Base-by-base conservation (phyloP, 1,140 invertebrate species). In the Pristionchus pacificus region DNA sequence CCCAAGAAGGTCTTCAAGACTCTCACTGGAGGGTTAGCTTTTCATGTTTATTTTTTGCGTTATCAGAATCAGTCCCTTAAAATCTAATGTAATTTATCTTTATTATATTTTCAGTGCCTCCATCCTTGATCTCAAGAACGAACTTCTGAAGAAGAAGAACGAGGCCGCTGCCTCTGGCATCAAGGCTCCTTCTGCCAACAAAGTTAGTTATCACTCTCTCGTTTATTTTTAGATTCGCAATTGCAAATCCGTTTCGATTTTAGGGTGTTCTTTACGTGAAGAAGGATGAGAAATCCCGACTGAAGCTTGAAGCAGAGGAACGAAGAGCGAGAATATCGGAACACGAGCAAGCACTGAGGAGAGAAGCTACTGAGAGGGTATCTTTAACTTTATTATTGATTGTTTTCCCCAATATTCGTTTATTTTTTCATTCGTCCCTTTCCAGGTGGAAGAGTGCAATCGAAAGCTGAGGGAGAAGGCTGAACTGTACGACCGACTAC, bases 261-360 rank as follows among this genome's bases (percentile, higher is more conserved):
- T 14, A 73, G 71, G 63, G 60, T 60, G 15, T 68, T 6, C 25
- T 73, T 60, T 38, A 49, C 10, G 66, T 70, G 15, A 73, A 68
- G 27, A 73, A 68, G 59, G 71, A 73, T n/a, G 71, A 72, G 38
- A 67, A 55, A 61, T 60, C 62, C 29, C 49, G 29, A 27, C 55
- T 31, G 49, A 27, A 60, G 28, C 13, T 15, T 10, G 60, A 68
- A 59, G 59, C 29, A 14, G 28, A 62, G 28, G 30, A 2, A 13
- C 62, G 71, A 68, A 63, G 32, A 25, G 13, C 15, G 1, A n/a
- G 33, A 58, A 73, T 73, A 0, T 38, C 19, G 1, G 33, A 68
- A 49, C 33, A 73, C 29, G 60, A 73, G 14, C 65, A 63, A 55
- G 65, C 32, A n/a, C 28, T 61, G 25, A 10, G 32, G 10, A 32